Percentiles rank a stretch among this genome's conserved stretches.
Conservation (phyloP, 2,888 invertebrate genomes). For the Alitta virens region DNA sequence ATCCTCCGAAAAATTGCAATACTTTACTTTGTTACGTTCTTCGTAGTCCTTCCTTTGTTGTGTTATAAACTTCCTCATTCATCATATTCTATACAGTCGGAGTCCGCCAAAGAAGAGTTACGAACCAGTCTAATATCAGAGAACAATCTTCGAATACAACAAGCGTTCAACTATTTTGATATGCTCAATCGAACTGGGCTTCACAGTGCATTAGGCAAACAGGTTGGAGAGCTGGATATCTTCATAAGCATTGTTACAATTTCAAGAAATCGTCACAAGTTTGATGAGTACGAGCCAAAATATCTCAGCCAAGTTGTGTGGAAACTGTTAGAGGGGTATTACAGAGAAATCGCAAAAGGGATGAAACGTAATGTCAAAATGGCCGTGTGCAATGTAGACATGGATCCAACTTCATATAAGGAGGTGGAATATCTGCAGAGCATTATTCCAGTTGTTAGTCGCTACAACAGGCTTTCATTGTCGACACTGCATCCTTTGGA, state of each 20-base stretch:
- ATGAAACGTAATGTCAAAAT: constrained; percentile 26
- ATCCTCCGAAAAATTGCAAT: neutral
- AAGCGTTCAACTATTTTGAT: constrained; percentile 4
- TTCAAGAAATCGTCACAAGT: constrained; percentile 34
- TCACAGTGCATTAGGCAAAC: neutral
- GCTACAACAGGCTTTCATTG: constrained; percentile 28
- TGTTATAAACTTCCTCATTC: constrained; percentile 15
- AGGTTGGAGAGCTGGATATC: constrained; percentile 22
- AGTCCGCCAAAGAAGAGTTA: neutral
- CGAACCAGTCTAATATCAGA: constrained; percentile 1
- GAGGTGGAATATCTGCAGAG: constrained; percentile 33
- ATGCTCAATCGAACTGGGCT: constrained; percentile 9
- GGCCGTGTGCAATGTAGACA: constrained; percentile 45
- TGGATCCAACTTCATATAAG: constrained; percentile 31
- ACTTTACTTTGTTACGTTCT: constrained; percentile 18
- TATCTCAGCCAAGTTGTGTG: constrained; percentile 42
- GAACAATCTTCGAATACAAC: constrained; percentile 9
- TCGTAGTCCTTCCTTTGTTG: constrained; percentile 18
- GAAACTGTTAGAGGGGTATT: constrained; percentile 29
- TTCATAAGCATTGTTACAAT: constrained; percentile 41
- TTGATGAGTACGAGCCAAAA: constrained; percentile 36
- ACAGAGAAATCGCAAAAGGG: constrained; percentile 21
- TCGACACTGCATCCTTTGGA: constrained; percentile 32
- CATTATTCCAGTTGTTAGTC: constrained; percentile 31
- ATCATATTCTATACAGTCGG: constrained; percentile 2